Evolutionary conservation across 2,113 vertebrate genomes (phyloP).

Genomic region (Gadus macrocephalus): DNA sequence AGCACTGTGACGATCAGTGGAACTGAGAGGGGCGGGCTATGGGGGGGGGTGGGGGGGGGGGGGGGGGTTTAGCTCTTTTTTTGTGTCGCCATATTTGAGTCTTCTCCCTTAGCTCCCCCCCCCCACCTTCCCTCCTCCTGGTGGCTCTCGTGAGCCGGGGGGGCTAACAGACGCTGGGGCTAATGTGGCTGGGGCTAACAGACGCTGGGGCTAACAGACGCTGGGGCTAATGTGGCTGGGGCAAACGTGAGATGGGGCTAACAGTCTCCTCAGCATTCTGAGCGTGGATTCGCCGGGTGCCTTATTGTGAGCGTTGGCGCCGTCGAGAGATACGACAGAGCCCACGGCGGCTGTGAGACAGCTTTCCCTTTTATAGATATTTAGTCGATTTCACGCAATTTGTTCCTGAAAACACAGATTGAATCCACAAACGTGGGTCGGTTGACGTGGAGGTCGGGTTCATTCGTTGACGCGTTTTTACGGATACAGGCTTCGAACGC

Average conservation of each 20-base stretch:
- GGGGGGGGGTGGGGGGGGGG: too few species aligned
- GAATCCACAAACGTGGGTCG: constrained; percentile 46
- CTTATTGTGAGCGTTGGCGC: constrained; percentile 47
- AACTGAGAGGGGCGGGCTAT: constrained; percentile 7
- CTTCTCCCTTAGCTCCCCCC: constrained; percentile 45
- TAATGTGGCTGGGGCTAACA: not conserved
- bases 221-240: constrained; percentile 35
- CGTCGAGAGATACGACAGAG: constrained; percentile 41
- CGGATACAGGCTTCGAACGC: constrained; percentile 50
- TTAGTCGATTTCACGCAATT: constrained; percentile 53
- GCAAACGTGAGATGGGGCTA: too few species aligned
- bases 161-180: constrained; percentile 56
- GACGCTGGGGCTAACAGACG: constrained; percentile 22
- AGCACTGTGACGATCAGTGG: constrained; percentile 64
- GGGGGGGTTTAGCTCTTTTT: constrained; percentile 55
- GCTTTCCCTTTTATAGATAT: constrained; percentile 46
- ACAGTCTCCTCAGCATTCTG: constrained; percentile 21
- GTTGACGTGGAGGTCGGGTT: constrained; percentile 30
- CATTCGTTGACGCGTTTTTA: constrained; percentile 27
- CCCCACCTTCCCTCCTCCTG: constrained; percentile 16
- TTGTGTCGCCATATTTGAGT: constrained; percentile 38
- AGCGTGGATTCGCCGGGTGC: constrained; percentile 29
- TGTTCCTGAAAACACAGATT: constrained; percentile 47
- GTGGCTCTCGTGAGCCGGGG: constrained; percentile 52
- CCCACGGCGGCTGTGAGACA: constrained; percentile 52